Evolutionary conservation across 2,113 vertebrate species (phyloP).

Genomic region (Onychostruthus taczanowskii): DNA sequence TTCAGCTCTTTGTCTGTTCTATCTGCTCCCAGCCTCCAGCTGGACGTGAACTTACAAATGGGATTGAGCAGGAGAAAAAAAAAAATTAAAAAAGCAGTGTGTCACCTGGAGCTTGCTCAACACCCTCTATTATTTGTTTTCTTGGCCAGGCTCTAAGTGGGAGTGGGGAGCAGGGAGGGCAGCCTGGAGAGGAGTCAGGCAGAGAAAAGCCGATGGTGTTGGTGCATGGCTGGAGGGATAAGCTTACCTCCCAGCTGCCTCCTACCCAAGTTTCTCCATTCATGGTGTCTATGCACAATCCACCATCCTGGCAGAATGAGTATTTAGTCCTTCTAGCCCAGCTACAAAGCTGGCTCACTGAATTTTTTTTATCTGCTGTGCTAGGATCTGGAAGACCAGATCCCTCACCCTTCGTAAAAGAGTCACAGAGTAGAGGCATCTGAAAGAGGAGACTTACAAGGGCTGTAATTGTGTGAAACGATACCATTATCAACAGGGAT

Average conservation of each 20-base stretch:
- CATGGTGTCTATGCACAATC: background rate
- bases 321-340: background rate
- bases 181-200: background rate
- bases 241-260: background rate
- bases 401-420: background rate
- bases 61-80: background rate
- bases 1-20: background rate
- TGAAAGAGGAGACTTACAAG: background rate
- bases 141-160: background rate
- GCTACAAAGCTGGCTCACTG: background rate
- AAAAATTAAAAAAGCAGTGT: background rate
- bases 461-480: background rate
- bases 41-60: background rate
- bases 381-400: background rate
- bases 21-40: background rate
- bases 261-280: background rate
- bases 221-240: background rate
- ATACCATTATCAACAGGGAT: background rate
- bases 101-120: background rate
- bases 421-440: accelerated
- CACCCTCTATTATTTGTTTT: background rate
- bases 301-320: background rate
- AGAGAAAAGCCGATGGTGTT: background rate
- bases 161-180: background rate
- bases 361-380: background rate